Evolutionary conservation across 2,888 invertebrate species (phyloP), one percentile per base, ranked within the genome.

Genomic region (Reticulitermes lucifugus): DNA sequence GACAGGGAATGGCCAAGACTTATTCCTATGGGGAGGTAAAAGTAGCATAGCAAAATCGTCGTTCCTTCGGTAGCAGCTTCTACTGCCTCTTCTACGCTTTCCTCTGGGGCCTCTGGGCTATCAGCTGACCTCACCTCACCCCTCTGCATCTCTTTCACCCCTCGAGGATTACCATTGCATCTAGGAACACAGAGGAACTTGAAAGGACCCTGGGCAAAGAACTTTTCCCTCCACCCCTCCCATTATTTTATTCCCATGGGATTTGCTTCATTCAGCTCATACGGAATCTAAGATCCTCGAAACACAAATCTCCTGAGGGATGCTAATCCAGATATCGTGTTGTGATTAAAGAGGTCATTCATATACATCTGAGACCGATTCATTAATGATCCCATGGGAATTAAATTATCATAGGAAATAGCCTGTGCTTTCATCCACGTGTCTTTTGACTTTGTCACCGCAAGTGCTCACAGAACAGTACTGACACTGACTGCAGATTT

Each of bases 81-180:
- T 22, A n/a, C 77, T 21, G 22, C n/a, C 60, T 81, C 81, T 81
- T 81, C 35, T 41, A 43, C 86, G 86, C 71, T 87, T 87, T 83
- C 86, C 84, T 83, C 59, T n/a, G 86, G 84, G 86, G 85, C 65
- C 83, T 55, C n/a, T 87, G 88, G 70, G 81, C 84, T 83, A 83
- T 88, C 88, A 89, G 90, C 90, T 91, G 90, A 90, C 89, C 88
- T 88, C 88, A 87, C 86, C 87, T 85, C 79, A 55, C 73, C 85
- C 86, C 82, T 60, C 86, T 55, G 65, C 65, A 25, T 25, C 65
- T 65, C n/a, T 65, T 65, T 65, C 83, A 75, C 82, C 82, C n/a
- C 41, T 22, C 71, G 35, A 29, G 65, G 65, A 79, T 84, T 84
- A 84, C 84, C 79, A 79, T 79, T 84, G 65, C 79, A 79, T 75